Conservation (phyloP, 2,113 vertebrate species). For the Butorides virescens region DNA sequence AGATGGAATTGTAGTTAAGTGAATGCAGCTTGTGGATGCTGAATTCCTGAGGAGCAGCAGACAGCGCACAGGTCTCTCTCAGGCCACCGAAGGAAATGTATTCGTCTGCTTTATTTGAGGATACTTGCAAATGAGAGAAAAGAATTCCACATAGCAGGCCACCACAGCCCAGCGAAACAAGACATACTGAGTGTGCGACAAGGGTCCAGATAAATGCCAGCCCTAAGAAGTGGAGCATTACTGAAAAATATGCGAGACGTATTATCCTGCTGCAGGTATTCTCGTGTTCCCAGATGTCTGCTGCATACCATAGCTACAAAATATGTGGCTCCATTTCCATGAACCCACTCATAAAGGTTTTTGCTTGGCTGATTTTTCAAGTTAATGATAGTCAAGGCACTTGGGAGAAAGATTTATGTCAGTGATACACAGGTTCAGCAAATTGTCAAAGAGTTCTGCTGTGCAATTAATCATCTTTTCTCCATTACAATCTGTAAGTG, state of each 20-base stretch:
- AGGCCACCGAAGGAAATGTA: neutral
- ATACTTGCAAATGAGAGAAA: neutral
- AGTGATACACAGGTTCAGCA: constrained; percentile 63
- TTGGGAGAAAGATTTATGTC: constrained; percentile 70
- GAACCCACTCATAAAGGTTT: constrained; percentile 45
- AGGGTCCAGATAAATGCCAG: neutral
- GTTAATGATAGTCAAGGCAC: constrained; percentile 70
- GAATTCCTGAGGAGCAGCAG: neutral
- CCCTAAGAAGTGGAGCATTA: neutral
- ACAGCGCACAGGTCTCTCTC: neutral
- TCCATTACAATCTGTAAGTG: constrained; percentile 23
- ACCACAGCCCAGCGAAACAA: neutral
- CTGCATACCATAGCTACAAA: neutral
- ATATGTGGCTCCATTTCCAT: constrained; percentile 56
- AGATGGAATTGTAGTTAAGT: neutral
- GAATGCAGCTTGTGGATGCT: neutral
- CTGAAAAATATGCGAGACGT: neutral
- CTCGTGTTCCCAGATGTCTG: neutral
- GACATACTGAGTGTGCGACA: neutral
- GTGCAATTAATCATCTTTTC: constrained; percentile 59
- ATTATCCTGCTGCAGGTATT: constrained; percentile 14
- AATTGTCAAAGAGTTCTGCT: constrained; percentile 54
- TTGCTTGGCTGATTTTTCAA: constrained; percentile 70
- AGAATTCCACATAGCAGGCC: neutral
- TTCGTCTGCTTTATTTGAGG: constrained; percentile 36